Base-by-base conservation (phyloP, 2,888 invertebrate genomes). In the Drosophila trichaetosa region DNA sequence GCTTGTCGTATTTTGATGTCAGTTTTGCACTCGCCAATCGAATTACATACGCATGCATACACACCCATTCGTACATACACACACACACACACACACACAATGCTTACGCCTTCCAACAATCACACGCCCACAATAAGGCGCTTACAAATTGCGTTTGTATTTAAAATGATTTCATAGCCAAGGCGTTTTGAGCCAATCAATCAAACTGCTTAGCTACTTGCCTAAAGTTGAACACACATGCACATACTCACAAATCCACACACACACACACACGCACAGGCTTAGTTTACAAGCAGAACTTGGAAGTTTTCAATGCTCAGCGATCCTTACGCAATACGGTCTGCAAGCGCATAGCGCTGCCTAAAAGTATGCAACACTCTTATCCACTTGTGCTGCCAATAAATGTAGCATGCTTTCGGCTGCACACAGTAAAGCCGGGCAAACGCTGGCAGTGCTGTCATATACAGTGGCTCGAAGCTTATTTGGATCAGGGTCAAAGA, bases 141-240 rank as follows among this genome's bases (percentile, higher is more conserved):
- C 65, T 70, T 46, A 59, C 73, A 77, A 77, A 69, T 81, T 68
- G 73, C 62, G 48, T 70, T 68, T 79, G 81, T 53, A 82, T 72
- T 87, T 72, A 58, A 70, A 82, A 84, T 82, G 87, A 82, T 85
- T 87, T 85, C 85, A 85, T 82, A 79, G 83, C 72, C 85, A 73
- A 68, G 73, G 34, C 61, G 61, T 56, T 61, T 58, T 42, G n/a
- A 52, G 63, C 67, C 60, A 72, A 76, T 76, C 75, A 71, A 76
- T 76, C 75, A 77, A 76, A 52, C 58, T 71, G 61, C 59, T 75
- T 51, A 77, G 72, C 72, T 73, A 33, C 53, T 69, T 36, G 36
- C 31, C 53, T 31, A 53, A 49, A 68, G 57, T 58, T 68, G 53
- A 74, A 67, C 38, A 57, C 40, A 49, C 73, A 68, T 31, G 27